These are phyloP conservation scores for Eledona agricola DNA, from an alignment of 2,888 invertebrate genomes.

Conservation along the genomic window DNA sequence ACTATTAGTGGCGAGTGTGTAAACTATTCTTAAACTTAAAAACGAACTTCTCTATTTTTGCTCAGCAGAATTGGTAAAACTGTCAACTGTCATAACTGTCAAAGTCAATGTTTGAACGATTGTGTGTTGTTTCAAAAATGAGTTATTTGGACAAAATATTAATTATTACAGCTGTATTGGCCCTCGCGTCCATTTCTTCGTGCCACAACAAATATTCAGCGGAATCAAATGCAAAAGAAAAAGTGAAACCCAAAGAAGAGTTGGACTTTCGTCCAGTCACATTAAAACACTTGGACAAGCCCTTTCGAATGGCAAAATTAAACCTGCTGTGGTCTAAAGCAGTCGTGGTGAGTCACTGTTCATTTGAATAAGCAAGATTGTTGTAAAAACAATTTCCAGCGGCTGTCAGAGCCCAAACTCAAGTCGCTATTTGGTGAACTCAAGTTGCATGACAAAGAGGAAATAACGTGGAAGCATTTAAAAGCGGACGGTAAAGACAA, in stretches of 20 bases:
- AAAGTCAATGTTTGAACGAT: too few relatives aligned
- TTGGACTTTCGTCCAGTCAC: slow-evolving; percentile 56
- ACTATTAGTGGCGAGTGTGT: too few relatives aligned
- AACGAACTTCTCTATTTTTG: too few relatives aligned
- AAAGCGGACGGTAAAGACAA: slow-evolving; percentile 86
- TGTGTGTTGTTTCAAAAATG: too few relatives aligned
- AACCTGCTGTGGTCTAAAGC: slow-evolving; percentile 92
- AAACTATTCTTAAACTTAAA: too few relatives aligned
- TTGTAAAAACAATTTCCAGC: slow-evolving; percentile 64
- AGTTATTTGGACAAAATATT: background rate
- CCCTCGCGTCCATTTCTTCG: slow-evolving; percentile 37
- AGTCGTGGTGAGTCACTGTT: slow-evolving; percentile 72
- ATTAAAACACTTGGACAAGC: slow-evolving; percentile 79
- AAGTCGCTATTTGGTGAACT: slow-evolving; percentile 88
- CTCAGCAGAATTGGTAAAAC: too few relatives aligned
- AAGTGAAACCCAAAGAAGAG: slow-evolving; percentile 56
- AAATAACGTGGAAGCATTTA: slow-evolving; percentile 82
- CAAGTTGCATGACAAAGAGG: slow-evolving; percentile 92
- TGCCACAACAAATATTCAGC: slow-evolving; percentile 72
- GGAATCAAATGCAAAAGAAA: slow-evolving; percentile 65
- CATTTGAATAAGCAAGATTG: too few relatives aligned
- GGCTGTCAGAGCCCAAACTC: slow-evolving; percentile 83
- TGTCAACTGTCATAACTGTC: too few relatives aligned
- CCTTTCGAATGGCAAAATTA: slow-evolving; percentile 89
- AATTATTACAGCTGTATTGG: background rate